Evolutionary conservation across 1,140 invertebrate genomes (phyloP).

Genomic region (Cyclina sinensis): DNA sequence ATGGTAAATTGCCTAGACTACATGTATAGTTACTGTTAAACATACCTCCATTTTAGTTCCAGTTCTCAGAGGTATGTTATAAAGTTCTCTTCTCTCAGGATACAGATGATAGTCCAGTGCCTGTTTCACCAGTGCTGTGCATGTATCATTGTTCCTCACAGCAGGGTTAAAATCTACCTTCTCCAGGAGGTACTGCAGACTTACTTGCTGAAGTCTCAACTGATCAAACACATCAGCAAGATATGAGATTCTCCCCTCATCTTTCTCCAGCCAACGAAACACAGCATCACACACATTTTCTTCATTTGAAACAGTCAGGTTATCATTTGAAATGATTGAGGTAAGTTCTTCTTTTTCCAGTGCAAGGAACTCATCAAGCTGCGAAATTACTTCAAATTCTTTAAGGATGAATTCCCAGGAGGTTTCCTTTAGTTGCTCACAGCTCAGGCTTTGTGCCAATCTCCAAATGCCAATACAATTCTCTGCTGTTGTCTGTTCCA

Average conservation of each 20-base stretch:
- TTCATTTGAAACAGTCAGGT: slow-evolving; percentile 71
- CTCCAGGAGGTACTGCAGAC: slow-evolving; percentile 76
- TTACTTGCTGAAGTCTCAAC: slow-evolving; percentile 72
- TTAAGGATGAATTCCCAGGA: slow-evolving; percentile 73
- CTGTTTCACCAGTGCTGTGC: slow-evolving; percentile 66
- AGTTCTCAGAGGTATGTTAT: slow-evolving; percentile 69
- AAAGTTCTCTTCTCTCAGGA: slow-evolving; percentile 75
- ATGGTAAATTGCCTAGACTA: too few relatives aligned
- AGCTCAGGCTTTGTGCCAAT: slow-evolving; percentile 72
- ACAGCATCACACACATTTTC: slow-evolving; percentile 75
- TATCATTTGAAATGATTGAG: slow-evolving; percentile 74
- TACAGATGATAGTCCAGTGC: slow-evolving; percentile 77
- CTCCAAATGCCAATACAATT: slow-evolving; percentile 76
- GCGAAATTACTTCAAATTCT: slow-evolving; percentile 75
- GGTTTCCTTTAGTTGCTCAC: slow-evolving; percentile 72
- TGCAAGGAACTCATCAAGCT: slow-evolving; percentile 69
- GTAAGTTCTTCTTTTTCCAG: slow-evolving; percentile 76
- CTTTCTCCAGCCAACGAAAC: slow-evolving; percentile 74
- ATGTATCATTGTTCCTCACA: slow-evolving; percentile 48
- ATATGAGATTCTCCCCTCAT: slow-evolving; percentile 65
- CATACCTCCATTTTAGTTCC: slow-evolving; percentile 69
- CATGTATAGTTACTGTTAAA: too few relatives aligned
- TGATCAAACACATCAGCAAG: slow-evolving; percentile 73
- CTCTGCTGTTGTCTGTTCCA: slow-evolving; percentile 68
- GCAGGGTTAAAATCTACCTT: slow-evolving; percentile 68